Conservation (phyloP, 1,140 invertebrate species). For the Panagrolaimus sp. region DNA sequence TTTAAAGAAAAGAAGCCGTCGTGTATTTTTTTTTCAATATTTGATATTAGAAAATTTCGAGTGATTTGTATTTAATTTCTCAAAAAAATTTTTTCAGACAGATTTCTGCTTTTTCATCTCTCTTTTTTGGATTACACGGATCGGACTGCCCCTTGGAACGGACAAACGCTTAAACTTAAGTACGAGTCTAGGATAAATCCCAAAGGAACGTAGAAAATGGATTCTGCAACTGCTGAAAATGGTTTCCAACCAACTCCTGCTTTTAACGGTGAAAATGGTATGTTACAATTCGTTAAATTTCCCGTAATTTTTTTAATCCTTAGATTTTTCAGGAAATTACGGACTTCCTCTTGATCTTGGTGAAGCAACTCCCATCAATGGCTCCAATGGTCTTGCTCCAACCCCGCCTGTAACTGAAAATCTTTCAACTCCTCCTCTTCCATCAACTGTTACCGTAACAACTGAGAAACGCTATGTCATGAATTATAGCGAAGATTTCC, state of each 20-base stretch:
- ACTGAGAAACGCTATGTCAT: slow-evolving; percentile 34
- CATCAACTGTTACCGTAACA: not conserved
- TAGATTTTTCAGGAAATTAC: not conserved
- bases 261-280: slow-evolving; percentile 7
- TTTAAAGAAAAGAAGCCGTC: too few relatives aligned
- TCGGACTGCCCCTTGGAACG: slow-evolving; percentile 1
- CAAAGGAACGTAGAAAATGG: not conserved
- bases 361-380: not conserved
- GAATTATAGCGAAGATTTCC: slow-evolving; percentile 53
- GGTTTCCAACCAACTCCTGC: not conserved
- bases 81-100: too few relatives aligned
- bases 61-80: too few relatives aligned
- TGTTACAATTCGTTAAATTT: not conserved
- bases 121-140: slow-evolving; percentile 9
- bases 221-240: not conserved
- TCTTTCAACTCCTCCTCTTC: not conserved
- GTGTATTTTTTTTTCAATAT: too few relatives aligned
- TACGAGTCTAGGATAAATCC: slow-evolving; percentile 9
- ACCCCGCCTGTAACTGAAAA: not conserved
- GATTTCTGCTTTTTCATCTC: not conserved
- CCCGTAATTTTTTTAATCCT: too few relatives aligned
- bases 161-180: not conserved
- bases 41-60: too few relatives aligned
- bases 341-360: not conserved
- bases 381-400: slow-evolving; percentile 5